Percentiles rank a stretch among this genome's conserved stretches.
phyloP scores from a whole-genome alignment of 2,888 invertebrate genomes.

The Drosophila monieri region DNA sequence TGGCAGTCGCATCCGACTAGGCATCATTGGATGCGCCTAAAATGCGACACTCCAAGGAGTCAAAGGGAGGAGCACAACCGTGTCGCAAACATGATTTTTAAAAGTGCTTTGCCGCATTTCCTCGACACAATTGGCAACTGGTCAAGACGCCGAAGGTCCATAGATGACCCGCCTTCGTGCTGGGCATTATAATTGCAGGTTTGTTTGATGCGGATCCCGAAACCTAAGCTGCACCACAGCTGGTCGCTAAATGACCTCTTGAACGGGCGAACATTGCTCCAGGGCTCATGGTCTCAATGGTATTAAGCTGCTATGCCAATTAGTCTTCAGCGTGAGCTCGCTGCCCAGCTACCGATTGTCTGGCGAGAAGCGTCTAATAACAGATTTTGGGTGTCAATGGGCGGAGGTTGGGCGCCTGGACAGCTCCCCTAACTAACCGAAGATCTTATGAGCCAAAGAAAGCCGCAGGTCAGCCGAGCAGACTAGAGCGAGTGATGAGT shows the following conservation, averaged over 20 bases:
- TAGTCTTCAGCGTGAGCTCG: constrained; percentile 31
- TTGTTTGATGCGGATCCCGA: constrained; percentile 25
- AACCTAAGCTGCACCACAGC: constrained; percentile 46
- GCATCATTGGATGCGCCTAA: constrained; percentile 53
- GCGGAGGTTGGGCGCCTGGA: constrained; percentile 6
- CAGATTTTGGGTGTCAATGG: neutral
- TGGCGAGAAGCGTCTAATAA: constrained; percentile 19
- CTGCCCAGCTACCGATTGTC: constrained; percentile 46
- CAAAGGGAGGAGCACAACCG: too few relatives aligned
- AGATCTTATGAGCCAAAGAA: constrained; percentile 62
- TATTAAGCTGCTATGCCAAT: constrained; percentile 71
- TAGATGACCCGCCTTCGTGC: neutral
- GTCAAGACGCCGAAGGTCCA: constrained; percentile 45
- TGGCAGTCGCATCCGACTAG: constrained; percentile 50
- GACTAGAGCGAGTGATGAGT: constrained; percentile 57
- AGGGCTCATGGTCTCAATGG: constrained; percentile 67
- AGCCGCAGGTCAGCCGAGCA: constrained; percentile 57
- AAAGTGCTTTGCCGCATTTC: constrained; percentile 64
- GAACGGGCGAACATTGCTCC: constrained; percentile 41
- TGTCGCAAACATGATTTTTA: constrained; percentile 58
- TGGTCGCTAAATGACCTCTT: constrained; percentile 52
- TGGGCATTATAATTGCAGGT: constrained; percentile 35
- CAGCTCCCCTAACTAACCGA: constrained; percentile 64
- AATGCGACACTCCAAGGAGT: constrained; percentile 61
- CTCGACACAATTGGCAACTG: constrained; percentile 62